Base-by-base conservation (phyloP, 2,113 vertebrate genomes). In the Hydrolagus affinis region DNA sequence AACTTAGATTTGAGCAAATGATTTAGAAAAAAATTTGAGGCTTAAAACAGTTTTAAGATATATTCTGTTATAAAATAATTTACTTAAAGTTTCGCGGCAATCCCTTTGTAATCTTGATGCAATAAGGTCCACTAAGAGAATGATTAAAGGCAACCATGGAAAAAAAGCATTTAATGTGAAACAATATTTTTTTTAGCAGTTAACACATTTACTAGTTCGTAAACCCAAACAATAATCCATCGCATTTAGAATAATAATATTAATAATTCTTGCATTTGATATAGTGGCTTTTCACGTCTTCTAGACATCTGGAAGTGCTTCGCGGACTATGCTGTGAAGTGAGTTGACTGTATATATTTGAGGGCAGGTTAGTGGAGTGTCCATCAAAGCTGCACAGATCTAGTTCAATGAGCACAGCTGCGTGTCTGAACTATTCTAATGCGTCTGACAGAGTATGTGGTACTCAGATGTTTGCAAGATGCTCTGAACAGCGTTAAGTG, bases 401-500 rank as follows among this genome's bases (percentile, higher is more conserved):
- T 30, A 76, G 21, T 76, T 76, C 74, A 76, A 21, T 76, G 56
- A 59, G 56, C 56, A 59, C 74, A 76, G 32, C 59, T 76, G 74
- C 74, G 21, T 76, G 74, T 59, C 56, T n/a, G 74, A 77, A 3
- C 56, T 77, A 11, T 10, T 77, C 75, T 77, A 56, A 59, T 12
- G 8, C 56, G 11, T 60, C 75, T 77, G 44, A 59, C 32, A 44
- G 2, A 59, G n/a, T 77, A 12, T 59, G 59, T 23, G 56, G 56
- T 10, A 59, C 44, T 77, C 56, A 76, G 9, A 59, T n/a, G 21
- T 76, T 76, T 11, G 12, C 19, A 77, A 25, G 21, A 59, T 19
- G 75, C 56, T 77, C 59, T 77, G 30, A 77, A 77, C n/a, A 77
- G 21, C 8, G n/a, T 77, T 60, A 77, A 57, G 56, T 59, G 21